Evolutionary conservation across 2,888 invertebrate genomes (phyloP).

Genomic region (Pemphredon lugubris): DNA sequence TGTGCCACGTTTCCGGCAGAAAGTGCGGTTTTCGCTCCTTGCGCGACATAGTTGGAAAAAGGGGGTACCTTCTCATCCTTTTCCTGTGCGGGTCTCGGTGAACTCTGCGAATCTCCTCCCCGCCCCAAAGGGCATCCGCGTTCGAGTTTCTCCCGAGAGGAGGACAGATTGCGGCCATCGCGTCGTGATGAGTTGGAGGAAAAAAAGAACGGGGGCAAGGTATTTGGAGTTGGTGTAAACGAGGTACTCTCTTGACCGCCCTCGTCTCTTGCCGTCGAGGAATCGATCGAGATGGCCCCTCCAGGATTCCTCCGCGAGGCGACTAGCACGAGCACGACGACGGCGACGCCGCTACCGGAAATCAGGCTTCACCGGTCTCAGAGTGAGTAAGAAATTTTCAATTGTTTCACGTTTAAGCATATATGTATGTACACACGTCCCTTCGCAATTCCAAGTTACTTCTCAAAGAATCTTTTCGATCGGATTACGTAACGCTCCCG

Average conservation of each 20-base stretch:
- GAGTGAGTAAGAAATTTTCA: background rate
- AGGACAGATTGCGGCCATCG: no score
- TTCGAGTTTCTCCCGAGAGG: no score
- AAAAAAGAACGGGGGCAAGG: constrained; percentile 17
- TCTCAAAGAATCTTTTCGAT: background rate
- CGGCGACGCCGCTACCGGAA: background rate
- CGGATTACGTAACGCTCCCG: constrained; percentile 56
- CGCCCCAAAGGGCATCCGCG: no score
- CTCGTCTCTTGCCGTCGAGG: constrained; percentile 10
- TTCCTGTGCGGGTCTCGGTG: constrained; percentile 52
- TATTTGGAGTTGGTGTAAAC: no score
- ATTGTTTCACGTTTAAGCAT: no score
- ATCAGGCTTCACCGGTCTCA: no score
- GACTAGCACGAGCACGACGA: background rate
- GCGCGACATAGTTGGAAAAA: constrained; percentile 29
- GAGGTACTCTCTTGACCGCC: constrained; percentile 35
- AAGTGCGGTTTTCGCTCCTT: constrained; percentile 64
- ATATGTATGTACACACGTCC: background rate
- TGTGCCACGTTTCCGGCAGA: constrained; percentile 66
- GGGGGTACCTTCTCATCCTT: constrained; percentile 13
- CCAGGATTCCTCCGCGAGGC: background rate
- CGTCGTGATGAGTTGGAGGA: background rate
- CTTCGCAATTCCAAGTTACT: no score
- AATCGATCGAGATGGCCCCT: constrained; percentile 36
- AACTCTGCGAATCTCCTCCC: constrained; percentile 29